Evolutionary conservation across 2,797 vertebrate genomes (phyloP), one percentile per base, ranked within the genome.

Genomic region (Alca torda): DNA sequence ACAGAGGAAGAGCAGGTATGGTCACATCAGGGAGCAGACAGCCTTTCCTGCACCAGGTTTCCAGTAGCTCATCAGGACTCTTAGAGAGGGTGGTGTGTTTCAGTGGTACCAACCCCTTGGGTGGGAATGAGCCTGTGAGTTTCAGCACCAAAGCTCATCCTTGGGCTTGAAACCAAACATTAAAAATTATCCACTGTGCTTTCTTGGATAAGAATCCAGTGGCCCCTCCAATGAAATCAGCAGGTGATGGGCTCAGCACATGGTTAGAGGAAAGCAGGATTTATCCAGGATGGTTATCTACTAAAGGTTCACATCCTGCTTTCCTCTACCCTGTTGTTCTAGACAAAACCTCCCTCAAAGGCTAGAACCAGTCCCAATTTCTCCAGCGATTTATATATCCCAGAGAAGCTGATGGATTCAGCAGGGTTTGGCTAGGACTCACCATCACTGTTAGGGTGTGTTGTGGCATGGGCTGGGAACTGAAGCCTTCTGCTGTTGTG

Each of bases 361-460:
- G 14, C 46, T 86, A 51, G 37, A 89, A 41, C 15, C 20, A 35
- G 31, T 69, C 68, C 87, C 63, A 85, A 73, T 83, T 91, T 92
- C 61, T 86, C 60, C 77, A 84, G 50, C 2, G 5, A 69, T 59
- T 41, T 8, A 14, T 25, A 67, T 63, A 67, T 41, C 31, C 65
- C 0, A 0, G 28, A 13, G n/a, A 83, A 85, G 35, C n/a, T 50
- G n/a, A 43, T 12, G 51, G n/a, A 85, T 30, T 89, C 59, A 43
- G n/a, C 53, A 76, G 46, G 30, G n/a, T 69, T 93, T 83, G 69
- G 14, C 33, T 48, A 26, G 81, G 48, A 94, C 97, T 85, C 87
- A 99, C 99, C 99, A 99, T 99, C 37, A 99, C 96, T 13, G 99
- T 98, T 86, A 99, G 98, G 1, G 95, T 98, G 80, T 99, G 99